Base-by-base conservation (phyloP, 2,888 invertebrate genomes). In the Hybos culiciformis region DNA sequence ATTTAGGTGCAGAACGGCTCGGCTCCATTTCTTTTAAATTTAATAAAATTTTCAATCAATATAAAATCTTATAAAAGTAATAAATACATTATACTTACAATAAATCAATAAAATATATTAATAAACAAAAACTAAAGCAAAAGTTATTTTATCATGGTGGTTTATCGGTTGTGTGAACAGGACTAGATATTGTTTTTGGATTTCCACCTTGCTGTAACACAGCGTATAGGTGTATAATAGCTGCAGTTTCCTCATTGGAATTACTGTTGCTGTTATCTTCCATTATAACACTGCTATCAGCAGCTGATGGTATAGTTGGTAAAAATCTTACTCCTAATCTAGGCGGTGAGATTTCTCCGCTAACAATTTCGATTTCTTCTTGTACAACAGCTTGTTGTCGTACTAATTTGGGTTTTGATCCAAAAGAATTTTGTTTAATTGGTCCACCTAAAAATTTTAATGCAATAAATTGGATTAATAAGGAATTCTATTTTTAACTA, bases 351-450 rank as follows among this genome's bases (percentile, higher is more conserved):
- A 60, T 59, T 39, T 63, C 63, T 37, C 78, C 75, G n/a, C n/a
- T n/a, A n/a, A n/a, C n/a, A n/a, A n/a, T n/a, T n/a, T n/a, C n/a
- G n/a, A n/a, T n/a, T 57, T 83, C 83, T 49, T 85, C 85, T 56
- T 81, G 83, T 56, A 80, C 77, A 46, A 87, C 74, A 12, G 87
- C 87, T 53, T 80, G 75, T 63, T 88, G 88, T 7, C 87, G 74
- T 32, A 83, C 84, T 40, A 87, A 68, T 18, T 84, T 75, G 7
- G 84, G 87, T 61, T 83, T 84, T 5, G 48, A 54, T 41, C 72
- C 59, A 1, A 50, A 48, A 9, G 53, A 51, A 34, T 44, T 47
- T 14, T 56, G 49, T 42, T 63, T 66, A 41, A 53, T 58, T 46
- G 54, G 59, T 48, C 72, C 62, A 12, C 60, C 66, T 62, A 41